Evolutionary conservation across 2,888 invertebrate species (phyloP).

Genomic region (Syrista parreyssii): DNA sequence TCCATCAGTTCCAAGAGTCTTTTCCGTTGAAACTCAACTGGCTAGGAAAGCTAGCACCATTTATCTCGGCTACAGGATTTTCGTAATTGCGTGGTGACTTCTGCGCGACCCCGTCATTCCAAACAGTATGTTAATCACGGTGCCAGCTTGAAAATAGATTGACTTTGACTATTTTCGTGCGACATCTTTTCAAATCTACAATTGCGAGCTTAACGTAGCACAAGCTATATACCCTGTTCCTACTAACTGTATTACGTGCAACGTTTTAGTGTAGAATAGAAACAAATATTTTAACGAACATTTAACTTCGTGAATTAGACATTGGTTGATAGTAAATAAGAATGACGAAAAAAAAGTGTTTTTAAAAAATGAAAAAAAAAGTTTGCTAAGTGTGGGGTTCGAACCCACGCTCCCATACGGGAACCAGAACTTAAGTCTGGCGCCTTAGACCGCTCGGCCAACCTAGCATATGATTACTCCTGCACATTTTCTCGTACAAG

Average conservation of each 20-base stretch:
- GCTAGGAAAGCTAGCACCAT: constrained; percentile 28
- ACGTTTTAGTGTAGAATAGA: background rate
- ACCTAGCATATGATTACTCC: constrained; percentile 66
- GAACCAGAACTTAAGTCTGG: constrained; percentile 78
- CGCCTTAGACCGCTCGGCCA: constrained; percentile 79
- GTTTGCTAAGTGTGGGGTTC: constrained; percentile 76
- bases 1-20: constrained; percentile 30
- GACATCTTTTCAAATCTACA: background rate
- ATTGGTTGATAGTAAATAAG: background rate
- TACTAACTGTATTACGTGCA: background rate
- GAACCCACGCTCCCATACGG: constrained; percentile 76
- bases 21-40: background rate
- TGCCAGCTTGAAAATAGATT: background rate
- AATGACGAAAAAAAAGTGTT: background rate
- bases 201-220: background rate
- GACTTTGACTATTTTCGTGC: background rate
- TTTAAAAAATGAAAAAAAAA: constrained; percentile 37
- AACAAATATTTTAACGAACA: background rate
- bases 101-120: background rate
- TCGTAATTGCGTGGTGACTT: constrained; percentile 8
- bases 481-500: background rate
- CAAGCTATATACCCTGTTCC: background rate
- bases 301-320: too few relatives aligned
- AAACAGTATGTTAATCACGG: background rate
- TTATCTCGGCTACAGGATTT: constrained; percentile 28